A percentile compares a stretch with the other conserved stretches of the same genome.
These are phyloP conservation scores for Dryobates pubescens DNA, from an alignment of 2,797 vertebrate species.

Conservation along the genomic window DNA sequence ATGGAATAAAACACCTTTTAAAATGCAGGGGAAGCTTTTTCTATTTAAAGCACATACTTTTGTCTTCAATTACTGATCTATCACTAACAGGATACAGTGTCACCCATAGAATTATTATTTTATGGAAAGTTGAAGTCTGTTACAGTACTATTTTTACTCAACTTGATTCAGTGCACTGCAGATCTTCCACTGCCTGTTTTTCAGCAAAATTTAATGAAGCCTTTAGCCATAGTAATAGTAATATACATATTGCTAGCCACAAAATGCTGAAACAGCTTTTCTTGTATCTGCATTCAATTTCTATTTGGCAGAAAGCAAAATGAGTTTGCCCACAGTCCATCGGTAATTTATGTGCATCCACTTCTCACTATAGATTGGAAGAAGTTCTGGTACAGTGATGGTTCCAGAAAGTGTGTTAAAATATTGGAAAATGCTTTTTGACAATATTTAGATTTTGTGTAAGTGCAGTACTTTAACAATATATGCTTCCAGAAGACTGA, in stretches of 20 bases:
- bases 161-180: background rate
- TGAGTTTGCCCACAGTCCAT: background rate
- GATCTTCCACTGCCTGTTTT: background rate
- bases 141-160: background rate
- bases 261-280: background rate
- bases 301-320: background rate
- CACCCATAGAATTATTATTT: background rate
- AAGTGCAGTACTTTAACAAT: background rate
- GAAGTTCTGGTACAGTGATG: background rate
- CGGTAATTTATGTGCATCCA: background rate
- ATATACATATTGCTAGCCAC: background rate
- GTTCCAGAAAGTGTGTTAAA: background rate
- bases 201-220: background rate
- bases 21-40: background rate
- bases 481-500: background rate
- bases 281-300: background rate
- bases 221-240: background rate
- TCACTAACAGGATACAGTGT: background rate
- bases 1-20: background rate
- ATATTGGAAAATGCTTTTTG: background rate
- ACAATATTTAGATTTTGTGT: background rate
- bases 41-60: background rate
- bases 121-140: background rate
- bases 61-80: background rate
- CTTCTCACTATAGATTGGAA: background rate